These are phyloP conservation scores for Lethrus apterus DNA, from an alignment of 1,140 invertebrate genomes.

Conservation along the genomic window DNA sequence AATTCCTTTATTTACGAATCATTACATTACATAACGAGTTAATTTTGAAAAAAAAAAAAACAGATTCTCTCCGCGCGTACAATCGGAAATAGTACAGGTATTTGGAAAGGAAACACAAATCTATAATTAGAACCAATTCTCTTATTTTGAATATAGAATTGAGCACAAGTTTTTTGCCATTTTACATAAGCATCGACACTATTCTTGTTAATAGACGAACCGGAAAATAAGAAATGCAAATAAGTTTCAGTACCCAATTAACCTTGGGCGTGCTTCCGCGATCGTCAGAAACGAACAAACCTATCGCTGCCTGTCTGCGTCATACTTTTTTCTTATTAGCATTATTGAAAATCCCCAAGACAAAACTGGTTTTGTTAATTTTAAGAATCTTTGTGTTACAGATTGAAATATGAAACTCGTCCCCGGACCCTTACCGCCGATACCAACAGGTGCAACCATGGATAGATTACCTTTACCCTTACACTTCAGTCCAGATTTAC, in stretches of 20 bases:
- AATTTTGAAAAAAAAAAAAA: no score
- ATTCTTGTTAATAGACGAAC: no score
- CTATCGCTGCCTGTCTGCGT: constrained; percentile 1
- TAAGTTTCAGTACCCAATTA: constrained; percentile 22
- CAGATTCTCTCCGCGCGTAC: no score
- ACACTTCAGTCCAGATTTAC: constrained; percentile 67
- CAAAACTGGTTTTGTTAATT: no score
- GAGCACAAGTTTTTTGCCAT: no score
- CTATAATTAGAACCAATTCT: no score
- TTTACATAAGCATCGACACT: no score
- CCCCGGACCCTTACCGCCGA: constrained; percentile 55
- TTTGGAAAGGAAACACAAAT: constrained; percentile 15
- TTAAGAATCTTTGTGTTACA: no score
- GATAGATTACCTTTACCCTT: constrained; percentile 55
- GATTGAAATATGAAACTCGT: constrained; percentile 53
- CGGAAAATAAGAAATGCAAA: constrained; percentile 30
- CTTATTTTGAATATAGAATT: no score
- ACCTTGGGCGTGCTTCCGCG: constrained; percentile 30
- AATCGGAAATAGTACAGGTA: constrained; percentile 13
- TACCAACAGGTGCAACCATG: constrained; percentile 49
- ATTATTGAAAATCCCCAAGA: neutral
- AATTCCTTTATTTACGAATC: no score
- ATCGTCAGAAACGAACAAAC: constrained; percentile 20
- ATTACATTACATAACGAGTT: no score
- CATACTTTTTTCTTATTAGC: neutral